Conservation (phyloP, 2,797 vertebrate genomes). For the Trichosurus vulpecula region DNA sequence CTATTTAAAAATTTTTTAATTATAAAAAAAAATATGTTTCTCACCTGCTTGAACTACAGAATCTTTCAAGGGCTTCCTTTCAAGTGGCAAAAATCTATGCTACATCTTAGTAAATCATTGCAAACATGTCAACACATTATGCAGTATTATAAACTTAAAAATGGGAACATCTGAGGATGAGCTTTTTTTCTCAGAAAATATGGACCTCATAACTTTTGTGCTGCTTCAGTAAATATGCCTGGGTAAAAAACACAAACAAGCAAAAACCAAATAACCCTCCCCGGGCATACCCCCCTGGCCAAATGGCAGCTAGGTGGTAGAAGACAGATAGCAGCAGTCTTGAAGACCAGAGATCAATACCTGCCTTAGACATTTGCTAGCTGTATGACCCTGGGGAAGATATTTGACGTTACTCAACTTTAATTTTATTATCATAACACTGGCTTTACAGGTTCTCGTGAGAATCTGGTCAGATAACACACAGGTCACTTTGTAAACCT, state of each 20-base stretch:
- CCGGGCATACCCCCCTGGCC: not conserved
- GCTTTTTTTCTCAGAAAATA: conserved; percentile 32
- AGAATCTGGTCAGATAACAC: not conserved
- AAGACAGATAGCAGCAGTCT: not conserved
- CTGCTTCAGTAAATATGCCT: conserved; percentile 26
- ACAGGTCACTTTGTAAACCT: not conserved
- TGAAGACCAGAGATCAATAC: not conserved
- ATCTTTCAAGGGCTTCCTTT: conserved; percentile 35
- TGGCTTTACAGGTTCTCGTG: not conserved
- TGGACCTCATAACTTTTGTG: conserved; percentile 29
- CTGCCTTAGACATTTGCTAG: not conserved
- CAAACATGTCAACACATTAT: conserved; percentile 56
- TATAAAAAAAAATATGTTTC: not conserved
- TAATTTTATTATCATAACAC: not conserved
- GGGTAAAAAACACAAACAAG: not conserved
- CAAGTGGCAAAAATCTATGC: conserved; percentile 21
- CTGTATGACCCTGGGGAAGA: not conserved
- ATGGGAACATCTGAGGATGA: conserved; percentile 51
- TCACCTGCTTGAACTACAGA: conserved; percentile 57
- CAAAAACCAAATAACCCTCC: not conserved
- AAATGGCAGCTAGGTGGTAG: not conserved
- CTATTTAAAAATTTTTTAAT: too few species aligned
- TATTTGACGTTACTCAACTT: not conserved
- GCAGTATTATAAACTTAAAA: conserved; percentile 26
- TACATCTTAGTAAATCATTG: conserved; percentile 48